phyloP scores from a whole-genome alignment of 2,113 vertebrate genomes.

The Aptenodytes forsteri region DNA sequence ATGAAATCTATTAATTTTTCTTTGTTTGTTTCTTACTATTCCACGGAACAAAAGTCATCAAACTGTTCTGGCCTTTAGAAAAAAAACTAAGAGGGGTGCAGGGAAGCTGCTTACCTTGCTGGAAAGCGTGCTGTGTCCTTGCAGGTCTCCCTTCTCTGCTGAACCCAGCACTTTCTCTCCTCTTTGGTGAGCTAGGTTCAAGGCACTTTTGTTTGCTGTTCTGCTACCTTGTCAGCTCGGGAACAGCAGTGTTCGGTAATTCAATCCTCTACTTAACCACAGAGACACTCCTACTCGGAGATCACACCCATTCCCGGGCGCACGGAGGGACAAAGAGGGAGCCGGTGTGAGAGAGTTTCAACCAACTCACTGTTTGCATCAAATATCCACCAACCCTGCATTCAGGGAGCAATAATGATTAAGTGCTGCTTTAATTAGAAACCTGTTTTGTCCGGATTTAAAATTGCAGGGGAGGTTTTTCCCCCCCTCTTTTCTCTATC shows the following conservation, averaged over 20 bases:
- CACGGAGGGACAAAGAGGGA: constrained; percentile 15
- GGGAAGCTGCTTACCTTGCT: constrained; percentile 21
- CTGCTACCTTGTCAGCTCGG: constrained; percentile 54
- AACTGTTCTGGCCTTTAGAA: not conserved
- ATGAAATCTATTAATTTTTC: not conserved
- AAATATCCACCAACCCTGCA: not conserved
- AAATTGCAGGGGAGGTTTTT: not conserved
- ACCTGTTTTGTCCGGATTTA: not conserved
- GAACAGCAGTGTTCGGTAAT: constrained; percentile 55
- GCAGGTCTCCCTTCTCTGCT: not conserved
- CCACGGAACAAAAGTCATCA: not conserved
- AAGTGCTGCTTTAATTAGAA: not conserved
- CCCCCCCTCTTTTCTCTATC: fast-evolving
- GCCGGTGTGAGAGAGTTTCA: constrained; percentile 3
- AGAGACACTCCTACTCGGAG: constrained; percentile 54
- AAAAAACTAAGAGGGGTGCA: fast-evolving
- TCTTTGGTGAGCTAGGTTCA: not conserved
- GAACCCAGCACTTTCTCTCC: not conserved
- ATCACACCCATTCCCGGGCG: constrained; percentile 66
- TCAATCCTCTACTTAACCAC: constrained; percentile 60
- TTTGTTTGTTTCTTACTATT: not conserved
- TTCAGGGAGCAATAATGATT: not conserved
- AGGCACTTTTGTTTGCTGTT: constrained; percentile 28
- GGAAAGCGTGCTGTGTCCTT: not conserved
- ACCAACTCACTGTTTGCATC: not conserved